Evolutionary conservation across 2,888 invertebrate genomes (phyloP).

Genomic region (Teinopalpus imperialis): DNA sequence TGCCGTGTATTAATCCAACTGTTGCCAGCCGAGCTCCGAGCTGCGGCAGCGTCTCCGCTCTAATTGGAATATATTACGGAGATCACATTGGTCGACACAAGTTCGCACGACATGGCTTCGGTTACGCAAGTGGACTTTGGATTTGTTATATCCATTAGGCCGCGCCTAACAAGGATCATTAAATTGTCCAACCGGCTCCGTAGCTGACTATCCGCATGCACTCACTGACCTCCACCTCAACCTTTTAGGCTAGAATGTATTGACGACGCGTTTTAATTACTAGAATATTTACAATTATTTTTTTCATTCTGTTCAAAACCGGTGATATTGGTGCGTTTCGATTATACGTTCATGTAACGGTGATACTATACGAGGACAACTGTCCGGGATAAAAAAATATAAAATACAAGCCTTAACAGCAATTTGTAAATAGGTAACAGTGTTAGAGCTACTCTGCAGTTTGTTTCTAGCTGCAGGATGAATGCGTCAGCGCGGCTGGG

Average conservation of each 20-base stretch:
- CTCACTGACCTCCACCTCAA: conserved; percentile 3
- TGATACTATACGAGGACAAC: no score
- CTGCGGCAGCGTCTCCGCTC: background rate
- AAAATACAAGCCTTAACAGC: no score
- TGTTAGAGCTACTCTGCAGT: no score
- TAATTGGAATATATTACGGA: conserved; percentile 12
- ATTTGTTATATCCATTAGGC: conserved; percentile 10
- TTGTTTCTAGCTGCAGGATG: no score
- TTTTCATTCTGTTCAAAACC: no score
- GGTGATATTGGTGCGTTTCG: no score
- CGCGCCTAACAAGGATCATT: conserved; percentile 15
- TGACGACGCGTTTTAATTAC: background rate
- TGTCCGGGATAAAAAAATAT: no score
- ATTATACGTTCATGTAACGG: no score
- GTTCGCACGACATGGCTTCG: conserved; percentile 8
- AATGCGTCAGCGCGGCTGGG: no score
- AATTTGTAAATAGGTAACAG: no score
- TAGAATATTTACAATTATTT: background rate
- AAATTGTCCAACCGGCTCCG: conserved; percentile 7
- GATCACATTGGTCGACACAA: background rate
- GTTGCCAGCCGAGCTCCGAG: no score
- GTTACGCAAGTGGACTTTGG: background rate
- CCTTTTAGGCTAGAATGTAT: background rate
- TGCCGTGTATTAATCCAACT: no score
- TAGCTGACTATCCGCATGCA: background rate